Evolutionary conservation across 92 coral and sea anemone species (phyloP).

Genomic region (Parazoanthus atlanticus): DNA sequence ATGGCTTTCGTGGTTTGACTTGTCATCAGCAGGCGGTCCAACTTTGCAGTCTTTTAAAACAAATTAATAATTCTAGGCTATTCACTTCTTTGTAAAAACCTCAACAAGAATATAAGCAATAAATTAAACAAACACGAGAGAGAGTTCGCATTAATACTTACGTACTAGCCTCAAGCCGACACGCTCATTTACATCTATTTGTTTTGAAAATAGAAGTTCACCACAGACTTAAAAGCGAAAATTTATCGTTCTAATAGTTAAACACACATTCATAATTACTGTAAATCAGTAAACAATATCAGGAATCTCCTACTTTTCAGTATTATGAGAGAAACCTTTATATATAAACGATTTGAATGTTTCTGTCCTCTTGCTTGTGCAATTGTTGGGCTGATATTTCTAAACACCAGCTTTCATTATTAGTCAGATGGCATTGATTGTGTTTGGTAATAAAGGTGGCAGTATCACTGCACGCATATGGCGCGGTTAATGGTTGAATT

Average conservation of each 20-base stretch:
- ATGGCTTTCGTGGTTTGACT: slow-evolving; percentile 44
- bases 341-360: background rate
- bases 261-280: slow-evolving; percentile 36
- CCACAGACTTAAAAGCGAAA: slow-evolving; percentile 9
- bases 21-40: slow-evolving; percentile 46
- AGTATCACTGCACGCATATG: slow-evolving; percentile 24
- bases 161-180: slow-evolving; percentile 33
- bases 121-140: slow-evolving; percentile 22
- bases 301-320: background rate
- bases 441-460: slow-evolving; percentile 13
- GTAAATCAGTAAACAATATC: slow-evolving; percentile 42
- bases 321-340: background rate
- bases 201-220: slow-evolving; percentile 35
- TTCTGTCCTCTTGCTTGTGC: background rate
- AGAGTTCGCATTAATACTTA: slow-evolving; percentile 19
- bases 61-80: slow-evolving; percentile 42
- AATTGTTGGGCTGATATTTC: background rate
- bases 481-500: slow-evolving; percentile 42
- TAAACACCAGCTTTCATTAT: background rate
- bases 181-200: slow-evolving; percentile 22
- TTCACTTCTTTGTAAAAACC: slow-evolving; percentile 37
- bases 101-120: slow-evolving; percentile 28
- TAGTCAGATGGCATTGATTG: slow-evolving; percentile 39
- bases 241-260: slow-evolving; percentile 27
- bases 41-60: slow-evolving; percentile 46